Conservation (phyloP, 2,888 invertebrate species). For the Torymus texanus region DNA sequence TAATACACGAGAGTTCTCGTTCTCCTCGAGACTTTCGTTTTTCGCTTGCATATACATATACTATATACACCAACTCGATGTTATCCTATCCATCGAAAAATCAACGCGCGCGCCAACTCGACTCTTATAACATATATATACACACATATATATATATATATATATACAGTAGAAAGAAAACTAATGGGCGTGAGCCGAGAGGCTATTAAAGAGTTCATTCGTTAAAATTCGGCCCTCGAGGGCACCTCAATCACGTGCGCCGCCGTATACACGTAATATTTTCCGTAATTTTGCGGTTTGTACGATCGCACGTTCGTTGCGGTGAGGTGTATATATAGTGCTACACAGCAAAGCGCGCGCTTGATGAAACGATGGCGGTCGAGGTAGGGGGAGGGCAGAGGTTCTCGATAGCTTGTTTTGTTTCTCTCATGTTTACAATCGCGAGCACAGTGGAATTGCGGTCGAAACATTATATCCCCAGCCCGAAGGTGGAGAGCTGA, state of each 20-base stretch:
- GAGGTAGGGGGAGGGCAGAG: not conserved
- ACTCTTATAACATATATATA: no score
- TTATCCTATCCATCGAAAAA: not conserved
- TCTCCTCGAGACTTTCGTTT: slow-evolving; percentile 21
- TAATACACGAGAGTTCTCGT: not conserved
- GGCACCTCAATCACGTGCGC: not conserved
- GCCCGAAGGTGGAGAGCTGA: not conserved
- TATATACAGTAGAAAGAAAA: no score
- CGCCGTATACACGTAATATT: slow-evolving; percentile 18
- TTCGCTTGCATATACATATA: not conserved
- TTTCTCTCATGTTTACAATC: slow-evolving; percentile 35
- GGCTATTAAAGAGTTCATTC: slow-evolving; percentile 1
- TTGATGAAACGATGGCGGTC: slow-evolving; percentile 52
- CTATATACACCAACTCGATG: not conserved
- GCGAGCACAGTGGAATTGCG: slow-evolving; percentile 28
- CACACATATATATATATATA: no score
- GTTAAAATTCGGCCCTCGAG: not conserved
- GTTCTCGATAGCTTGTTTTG: slow-evolving; percentile 13
- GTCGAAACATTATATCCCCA: slow-evolving; percentile 13
- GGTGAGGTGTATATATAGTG: not conserved
- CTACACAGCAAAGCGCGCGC: slow-evolving; percentile 14
- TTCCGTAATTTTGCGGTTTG: slow-evolving; percentile 52
- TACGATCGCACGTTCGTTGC: slow-evolving; percentile 13
- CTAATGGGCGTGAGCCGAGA: not conserved
- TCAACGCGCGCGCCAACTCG: no score